A percentile compares a stretch with the other conserved stretches of the same genome.
These are phyloP conservation scores for Spinibarbus caldwelli DNA, from an alignment of 2,797 vertebrate genomes.

Conservation along the genomic window DNA sequence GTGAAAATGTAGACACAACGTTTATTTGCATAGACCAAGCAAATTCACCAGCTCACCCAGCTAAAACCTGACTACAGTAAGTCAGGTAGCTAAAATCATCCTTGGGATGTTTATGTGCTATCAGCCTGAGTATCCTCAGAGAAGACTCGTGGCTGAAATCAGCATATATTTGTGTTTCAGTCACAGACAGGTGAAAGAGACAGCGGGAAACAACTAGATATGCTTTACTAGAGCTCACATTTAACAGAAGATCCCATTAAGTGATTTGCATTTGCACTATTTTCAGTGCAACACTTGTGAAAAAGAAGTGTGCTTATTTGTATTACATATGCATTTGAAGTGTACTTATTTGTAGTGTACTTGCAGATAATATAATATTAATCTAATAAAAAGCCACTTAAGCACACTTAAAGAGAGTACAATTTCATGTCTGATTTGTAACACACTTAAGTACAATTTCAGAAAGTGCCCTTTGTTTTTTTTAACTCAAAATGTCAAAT, in stretches of 20 bases:
- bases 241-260: not conserved
- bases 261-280: too few relatives aligned
- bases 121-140: not conserved
- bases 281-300: not conserved
- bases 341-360: too few relatives aligned
- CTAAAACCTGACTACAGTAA: not conserved
- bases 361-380: too few relatives aligned
- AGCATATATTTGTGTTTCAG: not conserved
- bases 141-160: not conserved
- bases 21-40: not conserved
- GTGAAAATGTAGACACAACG: not conserved
- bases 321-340: not conserved
- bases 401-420: too few relatives aligned
- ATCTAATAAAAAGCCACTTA: too few relatives aligned
- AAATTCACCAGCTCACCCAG: not conserved
- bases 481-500: not conserved
- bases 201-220: not conserved
- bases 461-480: not conserved
- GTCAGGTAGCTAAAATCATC: not conserved
- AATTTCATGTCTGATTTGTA: too few relatives aligned
- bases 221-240: not conserved
- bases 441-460: too few relatives aligned
- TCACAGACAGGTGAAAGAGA: not conserved
- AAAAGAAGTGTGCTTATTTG: not conserved
- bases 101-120: not conserved